These are phyloP conservation scores for Cichladusa arquata DNA, from an alignment of 2,113 vertebrate species.

Conservation along the genomic window DNA sequence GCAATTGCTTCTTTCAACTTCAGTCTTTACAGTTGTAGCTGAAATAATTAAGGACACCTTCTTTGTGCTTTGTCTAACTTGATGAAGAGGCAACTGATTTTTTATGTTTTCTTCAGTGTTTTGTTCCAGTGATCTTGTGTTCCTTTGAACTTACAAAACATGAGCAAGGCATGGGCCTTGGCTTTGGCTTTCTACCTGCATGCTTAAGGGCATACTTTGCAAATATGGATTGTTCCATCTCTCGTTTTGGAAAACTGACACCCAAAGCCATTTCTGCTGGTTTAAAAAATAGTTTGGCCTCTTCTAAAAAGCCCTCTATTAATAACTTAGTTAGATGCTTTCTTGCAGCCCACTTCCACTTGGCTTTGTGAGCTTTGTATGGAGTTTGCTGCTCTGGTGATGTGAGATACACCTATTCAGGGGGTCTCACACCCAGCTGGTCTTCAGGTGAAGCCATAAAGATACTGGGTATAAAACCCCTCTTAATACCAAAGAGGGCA, in stretches of 20 bases:
- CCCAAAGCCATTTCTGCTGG: background rate
- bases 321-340: background rate
- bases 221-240: background rate
- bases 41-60: background rate
- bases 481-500: background rate
- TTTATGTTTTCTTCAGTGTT: background rate
- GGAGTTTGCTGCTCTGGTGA: background rate
- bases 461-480: fast-evolving
- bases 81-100: background rate
- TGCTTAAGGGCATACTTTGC: background rate
- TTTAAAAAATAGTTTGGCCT: background rate
- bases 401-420: background rate
- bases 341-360: background rate
- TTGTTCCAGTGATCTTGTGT: background rate
- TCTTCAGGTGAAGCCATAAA: background rate
- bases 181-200: background rate
- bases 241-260: fast-evolving
- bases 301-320: background rate
- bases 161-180: background rate
- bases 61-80: background rate
- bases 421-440: background rate
- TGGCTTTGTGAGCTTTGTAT: background rate
- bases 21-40: background rate
- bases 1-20: background rate
- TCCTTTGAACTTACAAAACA: background rate